A percentile compares a stretch with the other conserved stretches of the same genome.
phyloP scores from a whole-genome alignment of 2,797 vertebrate genomes.

The Fringilla coelebs region DNA sequence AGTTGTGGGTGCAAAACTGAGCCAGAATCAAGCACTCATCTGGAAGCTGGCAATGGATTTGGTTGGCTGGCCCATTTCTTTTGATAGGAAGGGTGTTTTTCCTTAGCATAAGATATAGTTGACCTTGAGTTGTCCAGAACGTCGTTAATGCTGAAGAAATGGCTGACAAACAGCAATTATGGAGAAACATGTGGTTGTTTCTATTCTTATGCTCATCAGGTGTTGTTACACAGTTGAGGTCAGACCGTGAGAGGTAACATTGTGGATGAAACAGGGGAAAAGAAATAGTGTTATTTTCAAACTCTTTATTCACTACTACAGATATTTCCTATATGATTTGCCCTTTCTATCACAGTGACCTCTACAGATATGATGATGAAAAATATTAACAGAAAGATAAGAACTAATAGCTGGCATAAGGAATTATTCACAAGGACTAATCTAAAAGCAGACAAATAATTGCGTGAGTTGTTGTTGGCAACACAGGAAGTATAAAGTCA shows the following conservation, averaged over 20 bases:
- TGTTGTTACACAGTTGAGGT: slow-evolving; percentile 30
- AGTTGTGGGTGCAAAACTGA: not conserved
- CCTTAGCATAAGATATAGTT: slow-evolving; percentile 13
- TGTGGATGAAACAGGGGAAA: slow-evolving; percentile 22
- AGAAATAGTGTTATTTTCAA: slow-evolving; percentile 38
- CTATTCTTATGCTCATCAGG: slow-evolving; percentile 46
- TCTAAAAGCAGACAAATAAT: slow-evolving; percentile 51
- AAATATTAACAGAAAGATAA: slow-evolving; percentile 41
- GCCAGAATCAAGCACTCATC: not conserved
- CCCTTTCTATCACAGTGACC: slow-evolving; percentile 26
- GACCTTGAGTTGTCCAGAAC: slow-evolving; percentile 55
- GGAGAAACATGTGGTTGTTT: slow-evolving; percentile 52
- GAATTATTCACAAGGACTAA: slow-evolving; percentile 31
- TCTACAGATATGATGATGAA: slow-evolving; percentile 22
- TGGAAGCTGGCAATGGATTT: slow-evolving; percentile 3
- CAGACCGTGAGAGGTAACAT: slow-evolving; percentile 31
- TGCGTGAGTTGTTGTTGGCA: not conserved
- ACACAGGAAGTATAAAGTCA: slow-evolving; percentile 50
- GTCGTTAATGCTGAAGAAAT: slow-evolving; percentile 38
- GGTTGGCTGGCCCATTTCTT: not conserved
- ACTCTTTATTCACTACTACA: slow-evolving; percentile 18
- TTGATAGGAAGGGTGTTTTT: slow-evolving; percentile 7
- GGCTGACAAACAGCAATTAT: slow-evolving; percentile 58
- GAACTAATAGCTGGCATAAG: not conserved
- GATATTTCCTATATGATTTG: slow-evolving; percentile 27